These are phyloP conservation scores for Coracias cyanogaster DNA, from an alignment of 2,797 vertebrate genomes.

Conservation along the genomic window DNA sequence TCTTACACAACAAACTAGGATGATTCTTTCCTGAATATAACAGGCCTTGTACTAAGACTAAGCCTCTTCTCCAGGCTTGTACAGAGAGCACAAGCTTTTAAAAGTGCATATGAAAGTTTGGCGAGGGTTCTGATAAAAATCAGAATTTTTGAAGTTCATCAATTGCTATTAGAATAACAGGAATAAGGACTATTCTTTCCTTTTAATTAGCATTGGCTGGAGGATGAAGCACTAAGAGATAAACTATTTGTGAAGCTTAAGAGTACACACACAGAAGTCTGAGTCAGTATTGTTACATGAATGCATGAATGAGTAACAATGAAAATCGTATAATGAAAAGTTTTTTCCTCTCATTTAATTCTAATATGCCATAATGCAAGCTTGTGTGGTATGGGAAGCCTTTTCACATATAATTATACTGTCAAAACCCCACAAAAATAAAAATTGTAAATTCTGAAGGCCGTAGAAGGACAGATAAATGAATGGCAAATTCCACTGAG, in stretches of 20 bases:
- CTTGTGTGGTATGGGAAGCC: slow-evolving; percentile 68
- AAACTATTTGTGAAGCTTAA: slow-evolving; percentile 70
- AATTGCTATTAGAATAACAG: slow-evolving; percentile 50
- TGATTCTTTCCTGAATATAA: neutral
- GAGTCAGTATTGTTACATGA: slow-evolving; percentile 72
- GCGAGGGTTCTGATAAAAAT: slow-evolving; percentile 39
- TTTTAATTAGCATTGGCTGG: slow-evolving; percentile 72
- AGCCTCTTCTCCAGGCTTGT: neutral
- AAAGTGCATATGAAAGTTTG: slow-evolving; percentile 21
- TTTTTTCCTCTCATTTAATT: slow-evolving; percentile 75
- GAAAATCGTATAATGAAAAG: slow-evolving; percentile 75
- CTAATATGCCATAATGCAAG: slow-evolving; percentile 73
- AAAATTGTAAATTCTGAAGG: slow-evolving; percentile 74
- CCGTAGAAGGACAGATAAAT: slow-evolving; percentile 80
- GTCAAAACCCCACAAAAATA: slow-evolving; percentile 65
- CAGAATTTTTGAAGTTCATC: slow-evolving; percentile 57
- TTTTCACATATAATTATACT: slow-evolving; percentile 78
- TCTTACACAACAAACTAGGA: neutral
- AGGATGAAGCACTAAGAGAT: slow-evolving; percentile 54
- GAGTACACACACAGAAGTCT: slow-evolving; percentile 48
- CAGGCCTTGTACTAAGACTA: neutral
- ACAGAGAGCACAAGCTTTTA: neutral
- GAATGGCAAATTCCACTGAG: slow-evolving; percentile 73
- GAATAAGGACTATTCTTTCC: slow-evolving; percentile 65
- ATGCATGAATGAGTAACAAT: slow-evolving; percentile 77